Evolutionary conservation across 2,113 vertebrate species (phyloP), one percentile per base, ranked within the genome.

Genomic region (Heterocephalus glaber): DNA sequence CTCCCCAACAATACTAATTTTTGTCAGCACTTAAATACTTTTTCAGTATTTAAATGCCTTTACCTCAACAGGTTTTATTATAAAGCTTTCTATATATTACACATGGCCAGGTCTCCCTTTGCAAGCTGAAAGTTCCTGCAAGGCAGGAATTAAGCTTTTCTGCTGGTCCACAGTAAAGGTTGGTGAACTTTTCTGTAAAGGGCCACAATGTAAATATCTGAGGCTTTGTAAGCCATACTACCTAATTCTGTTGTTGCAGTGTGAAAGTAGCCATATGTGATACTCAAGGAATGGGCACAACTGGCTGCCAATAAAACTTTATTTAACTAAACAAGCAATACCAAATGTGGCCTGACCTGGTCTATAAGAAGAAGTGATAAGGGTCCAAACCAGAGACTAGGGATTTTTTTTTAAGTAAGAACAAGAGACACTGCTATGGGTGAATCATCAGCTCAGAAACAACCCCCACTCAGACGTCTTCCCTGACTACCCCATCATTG

Each of bases 221-320:
- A 56, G 49, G 85, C 65, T 95, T 66, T 93, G 54, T 26, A 26
- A 19, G 24, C 44, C 70, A 80, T 2, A 65, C 22, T 44, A 47
- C 19, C 63, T 28, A 87, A 54, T 56, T 86, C 68, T 70, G 68
- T 28, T 68, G 7, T 14, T 81, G 22, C 0, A 93, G 13, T 5
- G 7, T 3, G 12, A 89, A 83, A 86, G 26, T 54, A 60, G 22
- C 41, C 58, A n/a, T 8, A 85, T 22, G 35, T 7, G 30, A 26
- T 14, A 89, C 13, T 41, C 61, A 90, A 60, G 3, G 5, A 74
- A 91, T 9, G 61, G n/a, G 6, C 12, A 0, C 63, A 44, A 26
- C 44, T 68, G 11, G 19, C 61, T 60, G 52, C 70, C 76, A 85
- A 96, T 82, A 89, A 88, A 96, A 60, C 49, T 82, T 92, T 70